Base-by-base conservation (phyloP, 2,113 vertebrate genomes). In the Oncorhynchus gorbuscha region DNA sequence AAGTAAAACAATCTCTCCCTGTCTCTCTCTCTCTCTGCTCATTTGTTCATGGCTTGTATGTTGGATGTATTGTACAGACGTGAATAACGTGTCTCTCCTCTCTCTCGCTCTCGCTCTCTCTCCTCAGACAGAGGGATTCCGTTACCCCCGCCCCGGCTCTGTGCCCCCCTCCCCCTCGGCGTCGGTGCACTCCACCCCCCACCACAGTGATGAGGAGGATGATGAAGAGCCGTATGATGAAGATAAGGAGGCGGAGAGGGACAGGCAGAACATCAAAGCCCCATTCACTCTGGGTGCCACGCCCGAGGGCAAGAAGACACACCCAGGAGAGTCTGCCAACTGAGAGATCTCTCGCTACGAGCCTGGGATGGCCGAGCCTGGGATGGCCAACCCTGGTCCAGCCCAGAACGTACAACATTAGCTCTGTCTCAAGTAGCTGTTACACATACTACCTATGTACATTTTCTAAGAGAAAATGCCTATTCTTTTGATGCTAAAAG, bases 151-250 rank as follows among this genome's bases (percentile, higher is more conserved):
- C 3, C 97, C 97, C 16, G 91, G 94, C 8, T 99, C 97, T 0
- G 97, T 99, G 18, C 97, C 97, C 1, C 97, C 97, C 1, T 99
- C 97, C 0, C 97, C 97, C n/a, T 94, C 95, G 0, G 94, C 87
- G 35, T 99, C 97, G 20, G 79, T 96, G 85, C 93, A 92, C 86
- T 98, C 97, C 81, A 99, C 95, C 61, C 97, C 97, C 3, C 95
- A 95, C 69, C 94, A 96, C 82, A 98, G 97, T 0, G 95, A 96
- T 4, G 94, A 71, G 0, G 95, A 96, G 76, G 94, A 95, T 0
- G 92, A 90, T 0, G 94, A 95, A 0, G 90, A 96, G 77, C 85
- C 94, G 24, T 99, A 99, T 0, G 90, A 99, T 0, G 97, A 99
- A 85, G 97, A 99, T 0, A 93, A 96, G 84, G 97, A 99, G 79